Base-by-base conservation (phyloP, 1,140 invertebrate species). In the Megalopta genalis region DNA sequence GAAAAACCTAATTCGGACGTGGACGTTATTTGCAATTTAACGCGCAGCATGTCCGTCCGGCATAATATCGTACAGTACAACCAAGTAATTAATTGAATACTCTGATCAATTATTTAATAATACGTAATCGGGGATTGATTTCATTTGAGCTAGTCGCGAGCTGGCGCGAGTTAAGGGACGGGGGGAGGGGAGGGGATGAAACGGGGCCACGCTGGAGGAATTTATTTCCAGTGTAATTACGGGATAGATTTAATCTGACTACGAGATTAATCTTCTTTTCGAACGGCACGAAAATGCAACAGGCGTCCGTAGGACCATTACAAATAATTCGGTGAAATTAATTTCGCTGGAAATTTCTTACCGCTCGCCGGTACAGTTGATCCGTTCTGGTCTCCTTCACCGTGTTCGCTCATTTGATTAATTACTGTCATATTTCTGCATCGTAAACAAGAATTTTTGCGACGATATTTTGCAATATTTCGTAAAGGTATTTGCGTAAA, bases 101-200 rank as follows among this genome's bases (percentile, higher is more conserved):
- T 52, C 57, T 49, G 64, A 80, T 80, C 69, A 76, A 80, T 76
- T 80, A 67, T 80, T 80, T 77, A 80, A 80, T 80, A 76, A 77
- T 80, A 46, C 60, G 78, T 80, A 80, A 80, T 80, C 78, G 63
- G 72, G 25, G 12, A 60, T 71, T 71, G 69, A 80, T 80, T 80
- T 79, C 69, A 46, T 74, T 80, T 68, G 23, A n/a, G 39, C 42
- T 52, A 27, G 6, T 27, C 16, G 18, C 18, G 42, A 12, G 25
- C 46, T 1, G 32, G n/a, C 18, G 32, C 6, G 32, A 14, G 54
- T 2, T 12, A 12, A 32, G 32, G 32, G 32, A 2, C 1, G 32
- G 32, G 46, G 14, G 18, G 8, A n/a, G 18, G 52, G 0, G 18
- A 2, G 52, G 21, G 8, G 21, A 1, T n/a, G 54, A 5, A n/a